Percentiles rank a stretch among this genome's conserved stretches.
These are phyloP conservation scores for Dermatemys mawii DNA, from an alignment of 2,113 vertebrate species.

Conservation along the genomic window DNA sequence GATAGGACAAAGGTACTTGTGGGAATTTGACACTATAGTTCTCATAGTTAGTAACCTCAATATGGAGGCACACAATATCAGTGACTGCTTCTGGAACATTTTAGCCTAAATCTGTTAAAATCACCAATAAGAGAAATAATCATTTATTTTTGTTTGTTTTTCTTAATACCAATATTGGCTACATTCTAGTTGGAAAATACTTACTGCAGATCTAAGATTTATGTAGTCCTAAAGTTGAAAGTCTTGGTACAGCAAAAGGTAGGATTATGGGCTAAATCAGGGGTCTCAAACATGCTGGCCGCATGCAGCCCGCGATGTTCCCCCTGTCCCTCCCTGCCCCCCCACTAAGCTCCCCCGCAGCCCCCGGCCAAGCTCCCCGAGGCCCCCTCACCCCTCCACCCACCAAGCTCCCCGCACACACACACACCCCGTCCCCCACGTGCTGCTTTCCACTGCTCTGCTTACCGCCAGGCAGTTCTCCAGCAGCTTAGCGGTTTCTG, in stretches of 20 bases:
- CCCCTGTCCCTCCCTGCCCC: too few species aligned
- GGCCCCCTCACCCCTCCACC: too few species aligned
- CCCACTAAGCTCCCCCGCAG: too few species aligned
- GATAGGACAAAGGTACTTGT: neutral
- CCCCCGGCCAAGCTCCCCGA: too few species aligned
- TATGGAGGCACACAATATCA: fast-evolving
- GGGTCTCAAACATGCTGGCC: too few species aligned
- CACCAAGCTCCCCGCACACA: too few species aligned
- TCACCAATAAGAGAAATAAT: neutral
- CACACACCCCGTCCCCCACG: too few species aligned
- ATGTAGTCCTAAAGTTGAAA: neutral
- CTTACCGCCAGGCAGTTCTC: too few species aligned
- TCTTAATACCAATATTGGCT: neutral
- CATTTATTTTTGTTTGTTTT: neutral
- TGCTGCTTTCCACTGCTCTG: too few species aligned
- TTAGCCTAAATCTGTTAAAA: neutral
- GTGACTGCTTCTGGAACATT: neutral
- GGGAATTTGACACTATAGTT: neutral
- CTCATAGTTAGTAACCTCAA: neutral
- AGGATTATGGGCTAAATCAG: neutral
- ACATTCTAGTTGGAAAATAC: neutral
- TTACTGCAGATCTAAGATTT: neutral
- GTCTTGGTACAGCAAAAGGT: neutral
- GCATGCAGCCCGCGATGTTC: too few species aligned
- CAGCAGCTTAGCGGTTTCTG: too few species aligned